phyloP scores from a whole-genome alignment of 2,797 vertebrate genomes.

The Bryconaethiops microstoma region DNA sequence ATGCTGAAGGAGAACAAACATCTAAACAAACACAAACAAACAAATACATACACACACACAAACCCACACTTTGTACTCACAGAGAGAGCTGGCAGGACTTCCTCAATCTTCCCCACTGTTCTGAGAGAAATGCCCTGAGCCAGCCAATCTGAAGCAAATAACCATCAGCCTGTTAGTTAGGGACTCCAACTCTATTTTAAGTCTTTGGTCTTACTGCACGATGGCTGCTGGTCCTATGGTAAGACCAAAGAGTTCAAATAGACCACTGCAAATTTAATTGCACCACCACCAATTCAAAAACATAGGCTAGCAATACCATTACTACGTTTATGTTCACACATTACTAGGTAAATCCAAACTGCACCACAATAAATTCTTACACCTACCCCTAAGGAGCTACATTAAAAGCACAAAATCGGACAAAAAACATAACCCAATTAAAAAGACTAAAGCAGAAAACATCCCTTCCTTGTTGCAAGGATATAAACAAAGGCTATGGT shows the following conservation, averaged over 20 bases:
- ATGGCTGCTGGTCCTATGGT: background rate
- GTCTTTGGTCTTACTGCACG: background rate
- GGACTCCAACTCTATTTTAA: slow-evolving; percentile 26
- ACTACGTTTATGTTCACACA: too few species aligned
- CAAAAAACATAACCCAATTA: too few species aligned
- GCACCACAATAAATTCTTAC: too few species aligned
- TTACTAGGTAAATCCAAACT: too few species aligned
- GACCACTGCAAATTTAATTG: too few species aligned
- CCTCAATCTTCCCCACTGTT: slow-evolving; percentile 26
- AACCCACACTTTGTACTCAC: slow-evolving; percentile 26
- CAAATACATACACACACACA: background rate
- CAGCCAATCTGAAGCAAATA: slow-evolving; percentile 40
- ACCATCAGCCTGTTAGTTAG: slow-evolving; percentile 22
- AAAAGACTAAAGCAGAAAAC: too few species aligned
- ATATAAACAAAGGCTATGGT: too few species aligned
- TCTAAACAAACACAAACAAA: slow-evolving; percentile 9
- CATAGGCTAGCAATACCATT: background rate
- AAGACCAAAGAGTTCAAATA: too few species aligned
- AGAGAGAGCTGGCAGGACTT: slow-evolving; percentile 17
- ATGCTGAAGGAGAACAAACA: slow-evolving; percentile 3
- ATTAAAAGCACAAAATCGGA: too few species aligned
- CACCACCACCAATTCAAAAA: background rate
- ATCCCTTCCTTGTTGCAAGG: too few species aligned
- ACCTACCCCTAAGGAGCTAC: too few species aligned
- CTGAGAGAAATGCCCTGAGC: slow-evolving; percentile 25